Percentiles rank a stretch among this genome's conserved stretches.
These are phyloP conservation scores for Rhinogobius similis DNA, from an alignment of 2,113 vertebrate genomes.

Conservation along the genomic window DNA sequence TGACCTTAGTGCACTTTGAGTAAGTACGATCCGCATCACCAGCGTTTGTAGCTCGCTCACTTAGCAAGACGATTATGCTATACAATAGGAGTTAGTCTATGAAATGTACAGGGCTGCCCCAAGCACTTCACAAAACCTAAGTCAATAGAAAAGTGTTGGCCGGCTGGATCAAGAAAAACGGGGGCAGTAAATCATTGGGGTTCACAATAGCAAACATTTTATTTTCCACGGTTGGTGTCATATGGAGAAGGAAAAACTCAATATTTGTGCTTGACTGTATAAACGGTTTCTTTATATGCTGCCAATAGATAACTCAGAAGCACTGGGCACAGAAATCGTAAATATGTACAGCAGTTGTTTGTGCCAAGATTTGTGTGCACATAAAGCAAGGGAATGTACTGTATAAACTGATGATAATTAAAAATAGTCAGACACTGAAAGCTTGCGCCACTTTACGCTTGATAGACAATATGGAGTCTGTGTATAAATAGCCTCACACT, in stretches of 20 bases:
- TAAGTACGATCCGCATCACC: slow-evolving; percentile 31
- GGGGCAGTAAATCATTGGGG: neutral
- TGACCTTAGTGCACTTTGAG: slow-evolving; percentile 19
- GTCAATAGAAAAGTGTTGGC: neutral
- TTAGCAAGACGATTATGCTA: slow-evolving; percentile 7
- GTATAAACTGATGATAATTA: slow-evolving; percentile 1
- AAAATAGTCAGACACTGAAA: neutral
- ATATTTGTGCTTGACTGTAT: slow-evolving; percentile 5
- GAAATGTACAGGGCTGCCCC: neutral
- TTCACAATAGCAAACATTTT: slow-evolving; percentile 1
- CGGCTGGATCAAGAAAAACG: neutral
- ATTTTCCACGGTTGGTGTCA: neutral
- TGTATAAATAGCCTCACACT: neutral
- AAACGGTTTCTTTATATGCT: neutral
- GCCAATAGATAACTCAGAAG: slow-evolving; percentile 1
- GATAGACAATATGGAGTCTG: neutral
- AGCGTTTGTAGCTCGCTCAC: slow-evolving; percentile 17
- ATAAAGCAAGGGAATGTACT: neutral
- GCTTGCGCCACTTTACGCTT: neutral
- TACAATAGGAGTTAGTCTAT: neutral
- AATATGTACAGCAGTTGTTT: neutral
- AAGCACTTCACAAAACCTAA: neutral
- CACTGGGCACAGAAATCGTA: slow-evolving; percentile 2
- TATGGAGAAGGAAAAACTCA: slow-evolving; percentile 1
- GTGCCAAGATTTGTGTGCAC: neutral